Conservation (phyloP, 2,797 vertebrate species). For the Xiphophorus birchmanni region DNA sequence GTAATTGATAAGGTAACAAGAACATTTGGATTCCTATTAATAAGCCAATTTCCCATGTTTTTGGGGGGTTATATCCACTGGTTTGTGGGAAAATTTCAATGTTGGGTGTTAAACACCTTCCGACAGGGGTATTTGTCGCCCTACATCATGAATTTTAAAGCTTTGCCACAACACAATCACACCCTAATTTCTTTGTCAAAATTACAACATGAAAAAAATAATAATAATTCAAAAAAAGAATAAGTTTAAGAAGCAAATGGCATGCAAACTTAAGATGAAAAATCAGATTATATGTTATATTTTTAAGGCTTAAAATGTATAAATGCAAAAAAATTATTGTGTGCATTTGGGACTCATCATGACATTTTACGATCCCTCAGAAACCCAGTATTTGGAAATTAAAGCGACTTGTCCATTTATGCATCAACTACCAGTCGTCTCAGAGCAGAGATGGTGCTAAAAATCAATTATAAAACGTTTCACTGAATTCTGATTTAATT, state of each 20-base stretch:
- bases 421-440: background rate
- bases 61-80: background rate
- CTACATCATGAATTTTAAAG: background rate
- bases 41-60: background rate
- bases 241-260: background rate
- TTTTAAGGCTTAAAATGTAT: background rate
- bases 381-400: background rate
- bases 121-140: background rate
- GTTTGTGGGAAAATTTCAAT: background rate
- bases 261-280: background rate
- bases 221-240: background rate
- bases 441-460: background rate
- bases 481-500: background rate
- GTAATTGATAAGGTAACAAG: background rate
- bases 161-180: background rate
- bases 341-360: background rate
- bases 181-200: background rate
- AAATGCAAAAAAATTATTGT: background rate
- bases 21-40: background rate
- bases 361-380: background rate
- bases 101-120: background rate
- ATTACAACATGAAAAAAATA: background rate
- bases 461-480: background rate
- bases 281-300: background rate
- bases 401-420: background rate